Base-by-base conservation (phyloP, 2,797 vertebrate species). In the Molossus alvarezi region DNA sequence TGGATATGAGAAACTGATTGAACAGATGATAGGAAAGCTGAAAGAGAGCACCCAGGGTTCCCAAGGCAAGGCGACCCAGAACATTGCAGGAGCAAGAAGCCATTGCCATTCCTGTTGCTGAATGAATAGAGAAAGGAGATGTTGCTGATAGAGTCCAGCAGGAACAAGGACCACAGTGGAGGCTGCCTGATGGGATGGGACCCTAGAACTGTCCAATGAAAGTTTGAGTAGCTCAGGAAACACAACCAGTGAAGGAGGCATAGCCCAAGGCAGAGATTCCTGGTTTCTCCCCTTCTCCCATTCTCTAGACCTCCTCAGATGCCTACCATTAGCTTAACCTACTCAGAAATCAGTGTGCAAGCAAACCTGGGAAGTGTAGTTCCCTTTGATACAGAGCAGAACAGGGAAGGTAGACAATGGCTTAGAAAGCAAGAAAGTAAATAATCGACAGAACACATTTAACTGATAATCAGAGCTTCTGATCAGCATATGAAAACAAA, bases 381-480 rank as follows among this genome's bases (percentile, higher is more conserved):
- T 82, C 25, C 45, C n/a, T 95, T 91, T 53, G 73, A 86, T 69
- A 87, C 13, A 80, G 65, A 79, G 17, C 17, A 79, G 18, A 60
- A 37, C 18, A n/a, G 37, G 29, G 51, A 51, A 57, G 14, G 64
- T 73, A 27, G 51, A 73, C 27, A 62, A 29, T 14, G 11, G 14
- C 71, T 81, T 83, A 71, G 67, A 94, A 51, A 75, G 12, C 21
- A 65, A 88, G 29, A 65, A 90, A n/a, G 6, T 69, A 71, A 80
- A 73, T 71, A 23, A 58, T 29, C 60, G 33, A 80, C 15, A 73
- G 17, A 33, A n/a, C 7, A 25, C 67, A 37, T 37, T 1, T 73
- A 80, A 84, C 25, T 73, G 58, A 37, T 37, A 33, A 69, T 86
- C 69, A 65, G 29, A 82, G 33, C 51, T 83, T 94, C 81, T 92